Evolutionary conservation across 2,113 vertebrate species (phyloP).

Genomic region (Eulemur macaco): DNA sequence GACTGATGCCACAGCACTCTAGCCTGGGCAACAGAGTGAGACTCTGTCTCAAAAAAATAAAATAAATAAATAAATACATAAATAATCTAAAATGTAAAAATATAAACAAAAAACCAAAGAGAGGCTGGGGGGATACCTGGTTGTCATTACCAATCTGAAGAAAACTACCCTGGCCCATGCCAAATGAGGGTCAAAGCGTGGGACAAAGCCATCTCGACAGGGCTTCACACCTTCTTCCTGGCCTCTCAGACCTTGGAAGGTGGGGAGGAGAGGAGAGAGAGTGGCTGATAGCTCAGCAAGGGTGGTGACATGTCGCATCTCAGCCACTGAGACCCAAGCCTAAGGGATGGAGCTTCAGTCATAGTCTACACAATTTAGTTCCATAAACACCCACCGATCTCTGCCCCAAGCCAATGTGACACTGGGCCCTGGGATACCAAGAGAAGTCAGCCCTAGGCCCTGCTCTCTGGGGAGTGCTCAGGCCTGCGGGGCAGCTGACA

Average conservation of each 20-base stretch:
- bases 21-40: no score
- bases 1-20: no score
- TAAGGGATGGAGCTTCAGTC: background rate
- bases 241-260: background rate
- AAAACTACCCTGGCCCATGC: background rate
- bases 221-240: background rate
- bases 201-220: background rate
- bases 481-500: accelerated
- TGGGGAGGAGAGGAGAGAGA: background rate
- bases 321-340: background rate
- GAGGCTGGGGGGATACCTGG: background rate
- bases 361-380: background rate
- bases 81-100: background rate
- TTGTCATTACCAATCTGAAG: background rate
- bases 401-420: background rate
- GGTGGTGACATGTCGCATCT: background rate
- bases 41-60: no score
- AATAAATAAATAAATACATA: no score
- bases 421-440: background rate
- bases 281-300: background rate
- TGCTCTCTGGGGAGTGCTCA: background rate
- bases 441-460: background rate
- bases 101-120: background rate
- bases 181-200: background rate
- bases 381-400: background rate